Evolutionary conservation across 2,797 vertebrate genomes (phyloP), one percentile per base, ranked within the genome.

Genomic region (Hippopotamyrus pictus): DNA sequence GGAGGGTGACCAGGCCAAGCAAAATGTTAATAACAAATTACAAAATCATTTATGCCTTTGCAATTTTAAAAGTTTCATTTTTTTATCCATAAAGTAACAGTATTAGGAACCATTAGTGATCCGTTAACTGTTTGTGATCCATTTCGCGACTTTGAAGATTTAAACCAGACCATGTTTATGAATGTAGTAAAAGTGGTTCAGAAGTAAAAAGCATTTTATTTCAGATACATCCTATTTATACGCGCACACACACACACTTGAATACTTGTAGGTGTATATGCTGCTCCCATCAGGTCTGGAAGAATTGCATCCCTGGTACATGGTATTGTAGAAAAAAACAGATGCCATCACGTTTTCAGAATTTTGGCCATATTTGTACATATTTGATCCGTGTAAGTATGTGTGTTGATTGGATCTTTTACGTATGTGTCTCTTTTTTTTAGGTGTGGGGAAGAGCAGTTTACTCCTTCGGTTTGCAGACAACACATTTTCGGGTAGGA

Each of bases 361-460:
- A 59, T 59, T 22, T 59, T 59, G 57, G 57, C n/a, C n/a, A 9
- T 59, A 73, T 79, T 44, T 44, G 17, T 79, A 44, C 37, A 79
- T 59, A 19, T 17, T 41, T 86, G n/a, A 17, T 54, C 14, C 0
- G 17, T 22, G 17, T 41, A 82, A 46, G 11, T 48, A 6, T 0
- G 3, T 53, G 25, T 25, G n/a, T 86, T 11, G 25, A 14, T 33
- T 51, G 48, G 19, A 33, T 17, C 12, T 54, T 17, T 51, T 17
- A 54, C 14, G 29, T 57, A 5, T 9, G 14, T 44, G 29, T 59
- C 14, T 86, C 22, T 12, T 29, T 87, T 22, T 88, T 46, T 57
- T 93, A 99, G 98, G 98, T 96, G 98, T 99, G 92, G 98, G 98
- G 93, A 99, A 99, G 96, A 99, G 98, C 96, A 99, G 98, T 95